phyloP scores from a whole-genome alignment of 2,797 vertebrate species.

The Cottoperca gobio region DNA sequence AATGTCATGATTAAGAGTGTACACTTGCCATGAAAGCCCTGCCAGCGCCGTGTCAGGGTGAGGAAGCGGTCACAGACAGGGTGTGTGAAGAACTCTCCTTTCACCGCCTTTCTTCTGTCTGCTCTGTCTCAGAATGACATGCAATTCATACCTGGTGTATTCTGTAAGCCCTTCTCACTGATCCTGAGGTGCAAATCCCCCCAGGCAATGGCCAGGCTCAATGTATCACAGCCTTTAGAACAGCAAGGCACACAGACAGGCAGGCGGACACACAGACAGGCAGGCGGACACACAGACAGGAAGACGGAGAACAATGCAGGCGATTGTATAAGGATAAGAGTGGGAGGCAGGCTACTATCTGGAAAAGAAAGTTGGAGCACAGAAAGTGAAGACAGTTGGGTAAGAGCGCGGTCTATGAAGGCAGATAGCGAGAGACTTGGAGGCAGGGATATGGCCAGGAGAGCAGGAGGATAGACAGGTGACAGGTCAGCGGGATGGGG shows the following conservation, averaged over 20 bases:
- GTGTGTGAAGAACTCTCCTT: slow-evolving; percentile 81
- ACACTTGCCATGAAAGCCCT: slow-evolving; percentile 78
- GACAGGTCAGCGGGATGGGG: slow-evolving; percentile 86
- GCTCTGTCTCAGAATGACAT: slow-evolving; percentile 81
- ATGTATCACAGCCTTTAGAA: slow-evolving; percentile 77
- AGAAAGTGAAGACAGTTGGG: slow-evolving; percentile 70
- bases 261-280: slow-evolving; percentile 73
- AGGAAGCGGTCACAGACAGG: slow-evolving; percentile 84
- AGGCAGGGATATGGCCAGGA: slow-evolving; percentile 62
- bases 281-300: slow-evolving; percentile 73
- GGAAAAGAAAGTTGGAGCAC: slow-evolving; percentile 77
- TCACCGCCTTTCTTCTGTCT: slow-evolving; percentile 86
- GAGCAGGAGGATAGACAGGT: slow-evolving; percentile 78
- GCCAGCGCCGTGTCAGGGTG: slow-evolving; percentile 79
- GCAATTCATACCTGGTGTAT: slow-evolving; percentile 83
- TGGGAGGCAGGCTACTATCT: slow-evolving; percentile 76
- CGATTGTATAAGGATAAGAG: slow-evolving; percentile 75
- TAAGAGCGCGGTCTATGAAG: slow-evolving; percentile 41
- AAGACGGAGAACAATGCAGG: slow-evolving; percentile 78
- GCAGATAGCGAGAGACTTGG: slow-evolving; percentile 64
- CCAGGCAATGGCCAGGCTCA: slow-evolving; percentile 83
- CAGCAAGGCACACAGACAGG: slow-evolving; percentile 67
- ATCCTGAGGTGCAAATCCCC: slow-evolving; percentile 87
- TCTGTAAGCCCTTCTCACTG: slow-evolving; percentile 85
- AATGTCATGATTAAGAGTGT: slow-evolving; percentile 81